Percentiles rank a stretch among this genome's conserved stretches.
These are phyloP conservation scores for Sabatieria punctata DNA, from an alignment of 2,888 invertebrate species.

Conservation along the genomic window DNA sequence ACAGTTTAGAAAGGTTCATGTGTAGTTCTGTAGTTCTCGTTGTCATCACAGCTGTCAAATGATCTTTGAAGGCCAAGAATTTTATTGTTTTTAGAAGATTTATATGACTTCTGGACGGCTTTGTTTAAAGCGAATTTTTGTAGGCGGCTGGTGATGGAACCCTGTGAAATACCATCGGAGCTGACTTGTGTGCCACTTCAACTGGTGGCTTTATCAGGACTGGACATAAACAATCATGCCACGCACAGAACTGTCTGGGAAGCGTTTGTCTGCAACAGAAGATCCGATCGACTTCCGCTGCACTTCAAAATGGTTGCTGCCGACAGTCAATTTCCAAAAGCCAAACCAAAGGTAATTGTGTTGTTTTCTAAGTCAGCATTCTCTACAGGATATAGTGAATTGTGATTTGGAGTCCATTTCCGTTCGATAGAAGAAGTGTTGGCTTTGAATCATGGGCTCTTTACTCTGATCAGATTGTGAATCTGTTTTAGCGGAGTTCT, in stretches of 20 bases:
- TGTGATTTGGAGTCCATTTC: no score
- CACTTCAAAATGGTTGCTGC: conserved; percentile 61
- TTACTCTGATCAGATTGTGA: conserved; percentile 11
- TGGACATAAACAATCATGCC: conserved; percentile 64
- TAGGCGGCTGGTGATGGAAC: not conserved
- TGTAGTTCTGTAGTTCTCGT: no score
- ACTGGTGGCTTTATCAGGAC: conserved; percentile 65
- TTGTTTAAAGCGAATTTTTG: no score
- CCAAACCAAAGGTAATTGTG: conserved; percentile 33
- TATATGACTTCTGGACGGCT: no score
- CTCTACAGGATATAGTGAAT: no score
- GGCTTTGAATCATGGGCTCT: not conserved
- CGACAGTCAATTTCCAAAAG: conserved; percentile 62
- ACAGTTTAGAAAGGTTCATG: no score
- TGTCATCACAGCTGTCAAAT: no score
- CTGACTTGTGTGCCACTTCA: conserved; percentile 13
- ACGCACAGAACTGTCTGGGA: conserved; percentile 85
- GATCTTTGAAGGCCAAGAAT: no score
- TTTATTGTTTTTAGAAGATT: no score
- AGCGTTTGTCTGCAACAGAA: conserved; percentile 62
- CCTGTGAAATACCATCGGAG: not conserved
- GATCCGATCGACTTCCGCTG: conserved; percentile 61
- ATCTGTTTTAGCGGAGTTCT: conserved; percentile 48
- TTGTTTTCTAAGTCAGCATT: no score
- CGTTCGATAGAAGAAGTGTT: no score